Evolutionary conservation across 2,113 vertebrate genomes (phyloP).

Genomic region (Caloenas nicobarica): DNA sequence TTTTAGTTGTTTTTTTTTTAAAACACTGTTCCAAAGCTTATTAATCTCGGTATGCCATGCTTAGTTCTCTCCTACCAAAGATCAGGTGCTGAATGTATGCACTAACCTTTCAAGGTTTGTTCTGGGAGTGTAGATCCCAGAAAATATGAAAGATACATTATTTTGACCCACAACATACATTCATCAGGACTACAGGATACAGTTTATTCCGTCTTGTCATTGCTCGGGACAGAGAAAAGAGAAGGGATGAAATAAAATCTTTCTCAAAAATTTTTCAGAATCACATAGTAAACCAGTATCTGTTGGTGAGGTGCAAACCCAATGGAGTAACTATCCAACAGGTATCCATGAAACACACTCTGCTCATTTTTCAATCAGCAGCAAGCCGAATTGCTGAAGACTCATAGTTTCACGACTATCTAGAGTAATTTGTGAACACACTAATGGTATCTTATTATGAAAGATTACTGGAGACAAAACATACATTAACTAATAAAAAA

Average conservation of each 20-base stretch:
- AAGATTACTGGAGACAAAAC: neutral
- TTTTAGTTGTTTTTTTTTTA: neutral
- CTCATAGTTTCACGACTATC: neutral
- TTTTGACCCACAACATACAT: neutral
- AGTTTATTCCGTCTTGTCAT: neutral
- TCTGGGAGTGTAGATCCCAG: neutral
- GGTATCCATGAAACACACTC: neutral
- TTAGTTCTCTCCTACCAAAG: neutral
- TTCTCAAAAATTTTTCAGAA: neutral
- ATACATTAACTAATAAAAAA: neutral
- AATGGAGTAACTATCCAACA: neutral
- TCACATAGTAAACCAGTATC: neutral
- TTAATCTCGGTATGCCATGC: neutral
- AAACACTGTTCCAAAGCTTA: neutral
- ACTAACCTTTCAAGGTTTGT: neutral
- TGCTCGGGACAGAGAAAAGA: neutral
- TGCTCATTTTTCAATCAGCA: neutral
- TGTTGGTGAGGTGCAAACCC: neutral
- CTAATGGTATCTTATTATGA: neutral
- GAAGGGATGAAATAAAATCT: neutral
- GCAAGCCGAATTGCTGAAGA: neutral
- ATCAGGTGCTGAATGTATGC: neutral
- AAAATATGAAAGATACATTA: neutral
- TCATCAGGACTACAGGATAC: neutral
- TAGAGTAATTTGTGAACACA: neutral